phyloP scores from a whole-genome alignment of 2,797 vertebrate species.

The Synaphobranchus kaupii region DNA sequence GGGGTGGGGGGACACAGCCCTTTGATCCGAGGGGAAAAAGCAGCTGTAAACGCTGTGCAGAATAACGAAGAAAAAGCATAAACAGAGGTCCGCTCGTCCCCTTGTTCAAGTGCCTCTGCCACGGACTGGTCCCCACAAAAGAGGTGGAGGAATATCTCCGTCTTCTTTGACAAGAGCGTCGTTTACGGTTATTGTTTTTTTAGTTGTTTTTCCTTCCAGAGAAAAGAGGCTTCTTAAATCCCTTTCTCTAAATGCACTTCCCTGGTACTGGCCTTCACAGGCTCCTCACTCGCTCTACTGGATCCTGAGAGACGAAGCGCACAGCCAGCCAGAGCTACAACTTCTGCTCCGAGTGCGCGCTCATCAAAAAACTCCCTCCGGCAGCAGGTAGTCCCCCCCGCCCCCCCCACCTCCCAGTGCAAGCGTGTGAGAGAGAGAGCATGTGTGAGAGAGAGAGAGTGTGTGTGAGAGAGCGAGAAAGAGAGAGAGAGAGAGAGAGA shows the following conservation, averaged over 20 bases:
- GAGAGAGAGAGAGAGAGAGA: constrained; percentile 21
- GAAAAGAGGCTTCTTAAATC: constrained; percentile 51
- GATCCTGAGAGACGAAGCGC: constrained; percentile 38
- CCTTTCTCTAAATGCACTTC: constrained; percentile 12
- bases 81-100: constrained; percentile 41
- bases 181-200: constrained; percentile 28
- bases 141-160: constrained; percentile 41
- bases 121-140: constrained; percentile 44
- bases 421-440: constrained; percentile 17
- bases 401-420: constrained; percentile 42
- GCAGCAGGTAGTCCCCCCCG: constrained; percentile 67
- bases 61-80: constrained; percentile 33
- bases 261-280: constrained; percentile 49
- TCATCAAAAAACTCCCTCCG: constrained; percentile 60
- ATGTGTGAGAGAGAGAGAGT: neutral
- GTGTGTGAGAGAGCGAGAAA: neutral
- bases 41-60: neutral
- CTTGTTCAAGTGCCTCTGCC: constrained; percentile 46
- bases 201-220: constrained; percentile 4
- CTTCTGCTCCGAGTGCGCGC: constrained; percentile 58
- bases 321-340: constrained; percentile 61
- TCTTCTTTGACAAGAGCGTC: constrained; percentile 36
- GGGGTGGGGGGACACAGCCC: constrained; percentile 29
- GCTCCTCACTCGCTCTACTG: constrained; percentile 50
- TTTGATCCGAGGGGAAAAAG: constrained; percentile 12